Evolutionary conservation across 2,888 invertebrate species (phyloP).

Genomic region (Malthinus seriepunctatus): DNA sequence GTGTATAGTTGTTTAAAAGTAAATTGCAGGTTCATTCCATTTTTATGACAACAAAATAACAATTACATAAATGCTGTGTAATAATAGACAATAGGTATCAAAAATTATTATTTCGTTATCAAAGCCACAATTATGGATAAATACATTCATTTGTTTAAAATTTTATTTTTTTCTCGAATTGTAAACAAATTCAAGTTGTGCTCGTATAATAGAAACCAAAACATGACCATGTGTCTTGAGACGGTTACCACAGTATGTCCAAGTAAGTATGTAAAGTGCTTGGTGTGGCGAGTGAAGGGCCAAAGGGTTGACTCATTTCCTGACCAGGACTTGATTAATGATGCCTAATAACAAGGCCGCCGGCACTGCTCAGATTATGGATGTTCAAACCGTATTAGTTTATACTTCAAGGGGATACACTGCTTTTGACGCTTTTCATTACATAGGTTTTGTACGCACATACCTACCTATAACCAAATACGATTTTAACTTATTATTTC

Average conservation of each 20-base stretch:
- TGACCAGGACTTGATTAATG: conserved; percentile 56
- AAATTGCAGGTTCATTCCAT: background rate
- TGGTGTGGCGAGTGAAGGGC: conserved; percentile 47
- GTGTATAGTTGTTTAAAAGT: too few relatives aligned
- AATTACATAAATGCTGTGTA: background rate
- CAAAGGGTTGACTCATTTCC: conserved; percentile 58
- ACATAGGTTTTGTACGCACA: conserved; percentile 12
- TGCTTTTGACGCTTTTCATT: conserved; percentile 45
- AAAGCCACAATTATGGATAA: too few relatives aligned
- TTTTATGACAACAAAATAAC: background rate
- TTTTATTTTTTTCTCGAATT: background rate
- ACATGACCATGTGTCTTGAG: conserved; percentile 41
- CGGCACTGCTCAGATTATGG: conserved; percentile 41
- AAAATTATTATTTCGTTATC: too few relatives aligned
- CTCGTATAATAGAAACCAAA: conserved; percentile 37
- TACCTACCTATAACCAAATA: conserved; percentile 13
- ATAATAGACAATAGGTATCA: too few relatives aligned
- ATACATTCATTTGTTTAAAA: too few relatives aligned
- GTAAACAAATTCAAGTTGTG: conserved; percentile 18
- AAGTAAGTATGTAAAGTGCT: conserved; percentile 41
- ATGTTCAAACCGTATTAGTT: conserved; percentile 47
- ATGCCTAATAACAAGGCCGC: conserved; percentile 54
- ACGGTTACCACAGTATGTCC: conserved; percentile 40
- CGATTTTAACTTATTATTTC: background rate
- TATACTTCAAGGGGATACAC: conserved; percentile 42